Evolutionary conservation across 2,113 vertebrate species (phyloP).

Genomic region (Crotophaga sulcirostris): DNA sequence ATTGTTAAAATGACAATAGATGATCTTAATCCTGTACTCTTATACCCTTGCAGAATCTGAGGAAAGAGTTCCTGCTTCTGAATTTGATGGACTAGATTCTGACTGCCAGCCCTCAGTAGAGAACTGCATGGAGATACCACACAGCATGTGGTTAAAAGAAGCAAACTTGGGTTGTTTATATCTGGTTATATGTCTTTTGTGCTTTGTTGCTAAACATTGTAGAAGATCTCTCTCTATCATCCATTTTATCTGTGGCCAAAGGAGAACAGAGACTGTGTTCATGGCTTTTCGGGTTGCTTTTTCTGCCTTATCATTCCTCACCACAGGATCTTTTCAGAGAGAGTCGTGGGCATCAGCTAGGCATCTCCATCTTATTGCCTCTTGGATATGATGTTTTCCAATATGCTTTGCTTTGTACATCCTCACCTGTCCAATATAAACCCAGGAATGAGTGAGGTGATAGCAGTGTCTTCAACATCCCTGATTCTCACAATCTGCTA

Average conservation of each 20-base stretch:
- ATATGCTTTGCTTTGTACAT: background rate
- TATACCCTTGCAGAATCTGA: background rate
- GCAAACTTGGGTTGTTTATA: background rate
- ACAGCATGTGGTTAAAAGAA: background rate
- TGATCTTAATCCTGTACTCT: background rate
- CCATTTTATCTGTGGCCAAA: background rate
- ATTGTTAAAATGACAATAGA: background rate
- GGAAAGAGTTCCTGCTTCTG: background rate
- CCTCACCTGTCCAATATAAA: background rate
- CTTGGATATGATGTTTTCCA: background rate
- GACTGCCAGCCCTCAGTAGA: background rate
- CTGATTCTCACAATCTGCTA: background rate
- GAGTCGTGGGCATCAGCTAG: background rate
- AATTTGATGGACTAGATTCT: background rate
- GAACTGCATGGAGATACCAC: background rate
- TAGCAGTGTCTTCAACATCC: background rate
- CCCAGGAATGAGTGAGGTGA: background rate
- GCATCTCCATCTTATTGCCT: background rate
- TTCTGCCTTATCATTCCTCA: background rate
- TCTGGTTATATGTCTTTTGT: background rate
- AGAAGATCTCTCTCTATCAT: background rate
- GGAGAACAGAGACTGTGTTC: background rate
- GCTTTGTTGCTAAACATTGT: background rate
- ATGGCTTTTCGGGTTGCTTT: background rate
- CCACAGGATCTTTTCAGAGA: background rate